A percentile compares a stretch with the other conserved stretches of the same genome.
These are phyloP conservation scores for Drosophila meridionalis DNA, from an alignment of 2,888 invertebrate genomes.

Conservation along the genomic window DNA sequence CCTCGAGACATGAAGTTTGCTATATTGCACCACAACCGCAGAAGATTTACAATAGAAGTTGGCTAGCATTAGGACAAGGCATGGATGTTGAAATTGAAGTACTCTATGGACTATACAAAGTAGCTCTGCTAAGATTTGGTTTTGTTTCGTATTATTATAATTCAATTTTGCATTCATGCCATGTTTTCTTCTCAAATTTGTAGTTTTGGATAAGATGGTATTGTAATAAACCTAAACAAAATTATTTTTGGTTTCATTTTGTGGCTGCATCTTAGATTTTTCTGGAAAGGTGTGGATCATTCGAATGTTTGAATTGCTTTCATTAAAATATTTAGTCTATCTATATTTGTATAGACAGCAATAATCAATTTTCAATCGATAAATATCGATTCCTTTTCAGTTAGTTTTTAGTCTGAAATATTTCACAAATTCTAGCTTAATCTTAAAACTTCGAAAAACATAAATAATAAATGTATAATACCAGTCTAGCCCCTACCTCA, in stretches of 20 bases:
- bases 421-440: not conserved
- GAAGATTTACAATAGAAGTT: not conserved
- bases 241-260: not conserved
- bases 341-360: too few species aligned
- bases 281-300: not conserved
- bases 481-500: not conserved
- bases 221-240: not conserved
- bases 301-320: not conserved
- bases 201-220: not conserved
- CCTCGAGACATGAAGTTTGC: not conserved
- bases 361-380: not conserved
- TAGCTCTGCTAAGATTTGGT: not conserved
- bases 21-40: not conserved
- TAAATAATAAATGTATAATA: not conserved
- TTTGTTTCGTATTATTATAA: not conserved
- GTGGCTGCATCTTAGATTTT: too few species aligned
- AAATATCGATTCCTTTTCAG: not conserved
- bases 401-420: not conserved
- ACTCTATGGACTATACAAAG: not conserved
- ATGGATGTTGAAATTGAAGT: not conserved
- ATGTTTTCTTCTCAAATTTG: not conserved
- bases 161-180: too few species aligned
- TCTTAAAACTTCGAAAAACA: too few species aligned
- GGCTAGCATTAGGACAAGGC: not conserved
- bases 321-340: too few species aligned